phyloP scores from a whole-genome alignment of 2,888 invertebrate genomes.

The Acanthosoma haemorrhoidale region DNA sequence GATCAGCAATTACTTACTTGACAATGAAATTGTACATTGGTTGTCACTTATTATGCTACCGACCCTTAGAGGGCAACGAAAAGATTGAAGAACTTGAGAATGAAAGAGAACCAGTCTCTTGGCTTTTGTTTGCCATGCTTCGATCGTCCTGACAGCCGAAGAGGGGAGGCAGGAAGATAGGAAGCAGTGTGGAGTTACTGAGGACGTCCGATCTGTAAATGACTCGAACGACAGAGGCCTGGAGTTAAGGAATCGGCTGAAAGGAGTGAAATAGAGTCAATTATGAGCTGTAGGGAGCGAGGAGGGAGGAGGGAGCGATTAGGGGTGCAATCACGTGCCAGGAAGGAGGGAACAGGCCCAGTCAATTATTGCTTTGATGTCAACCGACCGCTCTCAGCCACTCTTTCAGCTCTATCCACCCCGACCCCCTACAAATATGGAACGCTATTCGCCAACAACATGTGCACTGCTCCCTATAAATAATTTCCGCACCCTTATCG shows the following conservation, averaged over 20 bases:
- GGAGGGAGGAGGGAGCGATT: constrained; percentile 2
- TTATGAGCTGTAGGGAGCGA: constrained; percentile 26
- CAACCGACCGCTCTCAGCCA: constrained; percentile 20
- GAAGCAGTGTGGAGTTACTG: constrained; percentile 11
- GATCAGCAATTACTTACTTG: too few relatives aligned
- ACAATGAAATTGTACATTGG: too few relatives aligned
- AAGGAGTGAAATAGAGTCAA: constrained; percentile 35
- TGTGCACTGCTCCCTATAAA: too few relatives aligned
- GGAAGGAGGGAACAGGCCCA: constrained; percentile 15
- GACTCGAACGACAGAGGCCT: constrained; percentile 16
- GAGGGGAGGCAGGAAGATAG: not conserved
- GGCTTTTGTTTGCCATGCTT: not conserved
- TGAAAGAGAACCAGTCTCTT: too few relatives aligned
- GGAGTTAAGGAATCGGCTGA: constrained; percentile 21
- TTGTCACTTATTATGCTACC: too few relatives aligned
- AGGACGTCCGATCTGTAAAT: constrained; percentile 26
- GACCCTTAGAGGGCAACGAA: too few relatives aligned
- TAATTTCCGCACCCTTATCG: too few relatives aligned
- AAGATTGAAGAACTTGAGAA: too few relatives aligned
- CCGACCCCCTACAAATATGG: too few relatives aligned
- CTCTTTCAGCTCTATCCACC: constrained; percentile 1
- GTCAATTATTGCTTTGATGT: constrained; percentile 39
- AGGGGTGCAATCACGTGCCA: constrained; percentile 17
- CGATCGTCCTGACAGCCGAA: not conserved
- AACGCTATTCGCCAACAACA: too few relatives aligned